phyloP scores from a whole-genome alignment of 2,113 vertebrate species.

The Acrocephalus arundinaceus region DNA sequence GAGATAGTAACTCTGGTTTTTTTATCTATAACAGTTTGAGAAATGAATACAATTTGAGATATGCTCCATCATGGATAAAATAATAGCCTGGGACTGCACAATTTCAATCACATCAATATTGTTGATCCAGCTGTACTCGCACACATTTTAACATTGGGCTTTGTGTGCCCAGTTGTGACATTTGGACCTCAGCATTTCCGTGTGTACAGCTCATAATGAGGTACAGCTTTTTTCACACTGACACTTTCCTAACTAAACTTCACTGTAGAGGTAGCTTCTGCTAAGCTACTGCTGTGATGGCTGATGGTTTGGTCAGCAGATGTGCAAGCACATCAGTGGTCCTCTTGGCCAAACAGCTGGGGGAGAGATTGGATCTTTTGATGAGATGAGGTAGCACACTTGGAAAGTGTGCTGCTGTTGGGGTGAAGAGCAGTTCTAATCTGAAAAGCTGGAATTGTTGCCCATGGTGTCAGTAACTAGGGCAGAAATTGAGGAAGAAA shows the following conservation, averaged over 20 bases:
- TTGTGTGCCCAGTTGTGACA: not conserved
- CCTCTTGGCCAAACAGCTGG: not conserved
- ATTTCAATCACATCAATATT: not conserved
- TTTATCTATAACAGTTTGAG: not conserved
- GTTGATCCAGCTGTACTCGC: not conserved
- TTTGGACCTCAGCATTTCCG: not conserved
- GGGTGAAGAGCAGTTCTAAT: not conserved
- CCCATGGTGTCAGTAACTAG: accelerated
- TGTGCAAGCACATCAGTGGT: not conserved
- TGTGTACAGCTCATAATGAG: not conserved
- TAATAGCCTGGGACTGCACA: not conserved
- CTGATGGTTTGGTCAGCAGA: not conserved
- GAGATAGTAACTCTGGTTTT: accelerated
- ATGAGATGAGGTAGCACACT: not conserved
- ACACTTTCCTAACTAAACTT: not conserved
- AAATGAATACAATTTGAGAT: not conserved
- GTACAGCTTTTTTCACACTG: not conserved
- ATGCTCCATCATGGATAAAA: not conserved
- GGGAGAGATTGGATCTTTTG: not conserved
- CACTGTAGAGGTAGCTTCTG: not conserved
- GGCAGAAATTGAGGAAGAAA: not conserved
- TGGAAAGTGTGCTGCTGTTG: not conserved
- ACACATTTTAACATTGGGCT: accelerated
- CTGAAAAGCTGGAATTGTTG: not conserved
- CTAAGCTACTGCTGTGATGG: not conserved